phyloP scores from a whole-genome alignment of 2,113 vertebrate genomes.

The Cynocephalus volans region DNA sequence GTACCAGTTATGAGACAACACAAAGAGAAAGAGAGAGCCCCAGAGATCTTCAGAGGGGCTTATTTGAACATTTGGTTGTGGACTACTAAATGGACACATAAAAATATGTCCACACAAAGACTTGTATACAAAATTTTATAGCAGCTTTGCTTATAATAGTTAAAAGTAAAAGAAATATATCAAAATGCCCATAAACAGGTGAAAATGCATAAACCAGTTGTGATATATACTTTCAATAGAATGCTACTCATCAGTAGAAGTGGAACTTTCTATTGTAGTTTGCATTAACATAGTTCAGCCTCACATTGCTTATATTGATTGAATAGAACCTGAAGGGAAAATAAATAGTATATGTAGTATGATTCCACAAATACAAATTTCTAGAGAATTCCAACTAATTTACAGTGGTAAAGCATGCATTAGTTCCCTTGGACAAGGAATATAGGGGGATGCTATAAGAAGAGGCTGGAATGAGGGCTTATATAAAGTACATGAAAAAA shows the following conservation, averaged over 20 bases:
- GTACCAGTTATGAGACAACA: background rate
- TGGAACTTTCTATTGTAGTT: background rate
- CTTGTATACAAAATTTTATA: background rate
- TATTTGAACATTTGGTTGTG: background rate
- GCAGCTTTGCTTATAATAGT: background rate
- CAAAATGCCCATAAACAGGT: background rate
- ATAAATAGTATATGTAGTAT: background rate
- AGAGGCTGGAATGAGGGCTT: background rate
- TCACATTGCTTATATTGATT: background rate
- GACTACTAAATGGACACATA: background rate
- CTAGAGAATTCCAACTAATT: background rate
- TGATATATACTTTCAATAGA: background rate
- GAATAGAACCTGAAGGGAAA: background rate
- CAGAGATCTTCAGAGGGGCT: background rate
- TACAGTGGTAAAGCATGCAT: background rate
- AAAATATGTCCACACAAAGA: background rate
- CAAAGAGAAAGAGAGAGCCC: background rate
- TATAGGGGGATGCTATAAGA: background rate
- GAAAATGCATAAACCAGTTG: background rate
- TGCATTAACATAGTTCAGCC: background rate
- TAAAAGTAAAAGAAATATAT: background rate
- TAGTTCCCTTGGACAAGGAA: background rate
- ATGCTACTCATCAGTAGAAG: background rate
- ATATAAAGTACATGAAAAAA: background rate
- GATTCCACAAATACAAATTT: background rate